Conservation (phyloP, 2,888 invertebrate species). For the Notodonta dromedarius region DNA sequence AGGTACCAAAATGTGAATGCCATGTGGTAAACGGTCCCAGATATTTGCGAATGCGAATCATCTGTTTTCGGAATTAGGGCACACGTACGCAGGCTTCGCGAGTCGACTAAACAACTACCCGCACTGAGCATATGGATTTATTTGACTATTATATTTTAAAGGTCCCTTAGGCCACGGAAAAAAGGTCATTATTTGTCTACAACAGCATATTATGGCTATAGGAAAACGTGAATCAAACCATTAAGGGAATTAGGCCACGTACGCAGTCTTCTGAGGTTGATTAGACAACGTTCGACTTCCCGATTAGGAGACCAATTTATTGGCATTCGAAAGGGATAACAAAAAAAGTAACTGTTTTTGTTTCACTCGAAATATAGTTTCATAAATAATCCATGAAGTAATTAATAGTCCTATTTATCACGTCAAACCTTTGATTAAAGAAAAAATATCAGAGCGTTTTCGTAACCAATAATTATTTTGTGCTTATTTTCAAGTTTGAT, state of each 20-base stretch:
- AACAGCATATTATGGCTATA: not conserved
- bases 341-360: not conserved
- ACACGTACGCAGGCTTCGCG: not conserved
- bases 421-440: too few species aligned
- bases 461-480: too few species aligned
- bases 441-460: too few species aligned
- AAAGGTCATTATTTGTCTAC: not conserved
- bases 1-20: not conserved
- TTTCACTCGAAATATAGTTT: not conserved
- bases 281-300: not conserved
- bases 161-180: not conserved
- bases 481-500: too few species aligned
- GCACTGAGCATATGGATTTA: not conserved
- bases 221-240: not conserved
- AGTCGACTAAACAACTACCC: not conserved
- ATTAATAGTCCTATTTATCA: too few species aligned
- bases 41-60: not conserved
- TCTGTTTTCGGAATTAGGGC: constrained; percentile 4
- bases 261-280: constrained; percentile 2
- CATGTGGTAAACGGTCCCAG: constrained; percentile 6
- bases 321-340: constrained; percentile 13
- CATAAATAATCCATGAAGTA: too few species aligned
- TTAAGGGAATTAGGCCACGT: constrained; percentile 4
- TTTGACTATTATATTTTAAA: not conserved
- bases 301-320: constrained; percentile 2